phyloP scores from a whole-genome alignment of 2,113 vertebrate species.

The Oophaga pumilio region DNA sequence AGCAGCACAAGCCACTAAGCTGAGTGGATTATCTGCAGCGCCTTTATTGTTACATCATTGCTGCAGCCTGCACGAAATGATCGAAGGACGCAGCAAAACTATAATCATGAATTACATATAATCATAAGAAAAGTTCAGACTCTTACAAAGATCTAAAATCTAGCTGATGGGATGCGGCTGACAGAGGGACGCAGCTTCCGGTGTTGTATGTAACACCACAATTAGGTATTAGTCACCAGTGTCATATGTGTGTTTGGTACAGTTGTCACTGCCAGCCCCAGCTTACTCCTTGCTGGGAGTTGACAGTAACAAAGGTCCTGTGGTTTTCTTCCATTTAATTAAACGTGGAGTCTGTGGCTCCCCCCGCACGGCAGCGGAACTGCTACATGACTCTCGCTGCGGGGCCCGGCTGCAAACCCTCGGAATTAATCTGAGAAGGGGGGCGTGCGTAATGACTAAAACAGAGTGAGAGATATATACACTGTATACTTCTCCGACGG shows the following conservation, averaged over 20 bases:
- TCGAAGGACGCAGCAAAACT: too few species aligned
- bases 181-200: constrained; percentile 2
- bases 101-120: too few species aligned
- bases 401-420: constrained; percentile 47
- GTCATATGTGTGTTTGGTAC: constrained; percentile 22
- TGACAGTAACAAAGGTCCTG: constrained; percentile 54
- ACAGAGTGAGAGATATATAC: constrained; percentile 47
- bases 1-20: too few species aligned
- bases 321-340: constrained; percentile 56
- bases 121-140: too few species aligned
- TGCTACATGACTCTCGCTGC: constrained; percentile 42
- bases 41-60: too few species aligned
- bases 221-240: neutral
- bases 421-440: constrained; percentile 26
- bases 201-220: neutral
- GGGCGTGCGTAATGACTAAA: constrained; percentile 29
- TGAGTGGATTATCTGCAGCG: too few species aligned
- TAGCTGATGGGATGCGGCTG: too few species aligned
- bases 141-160: too few species aligned
- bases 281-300: constrained; percentile 22
- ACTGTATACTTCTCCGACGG: constrained; percentile 51
- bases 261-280: constrained; percentile 23
- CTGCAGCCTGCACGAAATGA: too few species aligned
- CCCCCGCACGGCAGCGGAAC: constrained; percentile 45
- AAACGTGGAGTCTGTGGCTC: constrained; percentile 44